Percentiles rank a stretch among this genome's conserved stretches.
Evolutionary conservation across 2,797 vertebrate genomes (phyloP).

Genomic region (Poeciliopsis presidionis): DNA sequence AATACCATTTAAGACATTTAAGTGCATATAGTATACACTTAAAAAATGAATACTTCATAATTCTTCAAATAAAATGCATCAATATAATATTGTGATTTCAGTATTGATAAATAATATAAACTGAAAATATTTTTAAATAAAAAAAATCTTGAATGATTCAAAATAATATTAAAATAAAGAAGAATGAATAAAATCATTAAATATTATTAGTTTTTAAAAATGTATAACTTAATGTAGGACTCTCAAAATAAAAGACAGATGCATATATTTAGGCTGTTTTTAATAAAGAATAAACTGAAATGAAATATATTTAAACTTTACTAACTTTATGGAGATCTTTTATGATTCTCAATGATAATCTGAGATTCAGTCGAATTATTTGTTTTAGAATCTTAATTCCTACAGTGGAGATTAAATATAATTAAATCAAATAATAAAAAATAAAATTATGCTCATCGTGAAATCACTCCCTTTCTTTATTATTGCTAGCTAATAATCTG

Average conservation of each 20-base stretch:
- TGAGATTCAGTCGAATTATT: not conserved
- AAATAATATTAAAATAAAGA: not conserved
- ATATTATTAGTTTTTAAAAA: not conserved
- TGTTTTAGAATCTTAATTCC: not conserved
- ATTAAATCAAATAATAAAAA: not conserved
- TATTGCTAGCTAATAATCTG: not conserved
- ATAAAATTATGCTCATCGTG: not conserved
- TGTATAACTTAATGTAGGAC: not conserved
- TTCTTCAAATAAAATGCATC: not conserved
- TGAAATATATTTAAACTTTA: not conserved
- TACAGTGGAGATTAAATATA: not conserved
- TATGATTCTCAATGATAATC: not conserved
- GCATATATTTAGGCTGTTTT: not conserved
- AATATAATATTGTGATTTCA: not conserved
- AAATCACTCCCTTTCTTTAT: not conserved
- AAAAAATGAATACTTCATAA: no score
- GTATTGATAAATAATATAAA: not conserved
- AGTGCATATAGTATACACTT: no score
- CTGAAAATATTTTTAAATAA: not conserved
- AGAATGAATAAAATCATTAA: not conserved
- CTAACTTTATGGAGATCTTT: not conserved
- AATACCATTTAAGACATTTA: not conserved
- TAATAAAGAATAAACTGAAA: not conserved
- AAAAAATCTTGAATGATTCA: not conserved
- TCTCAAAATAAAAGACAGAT: not conserved